Evolutionary conservation across 2,888 invertebrate genomes (phyloP), one percentile per base, ranked within the genome.

Genomic region (Aethes cnicana): DNA sequence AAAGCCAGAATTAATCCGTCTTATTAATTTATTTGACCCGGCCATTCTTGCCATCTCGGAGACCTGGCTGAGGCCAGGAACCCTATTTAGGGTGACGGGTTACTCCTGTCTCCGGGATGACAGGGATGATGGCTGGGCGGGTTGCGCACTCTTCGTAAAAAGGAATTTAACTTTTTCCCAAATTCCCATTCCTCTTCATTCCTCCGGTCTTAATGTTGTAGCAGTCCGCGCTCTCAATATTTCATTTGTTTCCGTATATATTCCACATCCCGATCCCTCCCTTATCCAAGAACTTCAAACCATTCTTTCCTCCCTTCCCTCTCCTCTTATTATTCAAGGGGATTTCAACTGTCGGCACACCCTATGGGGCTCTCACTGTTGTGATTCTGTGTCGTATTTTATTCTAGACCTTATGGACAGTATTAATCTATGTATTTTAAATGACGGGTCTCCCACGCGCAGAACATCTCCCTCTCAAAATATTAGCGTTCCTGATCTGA

Each of bases 21-120:
- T 26, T 1, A 26, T 26, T 11, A 26, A 26, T 26, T 4, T 2
- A 9, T 26, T 9, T 26, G 4, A 4, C 11, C 26, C 26, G 1
- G 11, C 11, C 9, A 26, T 39, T 12, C n/a, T 52, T 37, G 50
- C 55, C 21, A 43, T 52, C 32, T 30, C 33, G 14, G 47, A 52
- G 44, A n/a, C n/a, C n/a, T n/a, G n/a, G n/a, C n/a, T n/a, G n/a
- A n/a, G n/a, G n/a, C n/a, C n/a, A n/a, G n/a, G n/a, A n/a, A n/a
- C n/a, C n/a, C n/a, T n/a, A n/a, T n/a, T n/a, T n/a, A n/a, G n/a
- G n/a, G n/a, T n/a, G 2, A 20, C 50, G 11, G 49, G 47, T 1
- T 53, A 23, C 21, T 11, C 42, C 1, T 53, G 56, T 21, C 32
- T 56, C 9, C 39, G 54, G 16, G 54, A 49, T 30, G 57, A 57